Base-by-base conservation (phyloP, 92 coral and sea anemone species). In the Scolanthus callimorphus region DNA sequence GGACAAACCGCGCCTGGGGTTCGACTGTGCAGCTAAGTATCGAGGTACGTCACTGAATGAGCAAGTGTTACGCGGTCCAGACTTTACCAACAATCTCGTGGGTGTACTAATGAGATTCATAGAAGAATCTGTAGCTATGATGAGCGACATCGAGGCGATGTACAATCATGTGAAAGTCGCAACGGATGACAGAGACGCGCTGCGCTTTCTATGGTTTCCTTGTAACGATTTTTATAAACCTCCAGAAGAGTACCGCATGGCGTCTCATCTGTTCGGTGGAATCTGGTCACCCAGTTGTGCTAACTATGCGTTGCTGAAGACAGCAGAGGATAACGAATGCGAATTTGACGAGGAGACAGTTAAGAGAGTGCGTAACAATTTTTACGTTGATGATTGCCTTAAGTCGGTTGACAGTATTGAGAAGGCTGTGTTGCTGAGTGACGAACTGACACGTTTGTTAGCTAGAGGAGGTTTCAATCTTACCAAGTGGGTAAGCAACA, bases 101-200 rank as follows among this genome's bases (percentile, higher is more conserved):
- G 81, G 86, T 2, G 82, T 75, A 4, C 56, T 81, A 48, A 20
- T 60, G 28, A 69, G 79, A 37, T 82, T 82, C 50, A 68, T 83
- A 49, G 74, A 82, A 60, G 73, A 69, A 20, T 75, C 66, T 4
- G 54, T 63, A 1, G 77, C 79, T 8, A 20, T 69, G 49, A 75
- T 82, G 70, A 49, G 71, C 0, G 78, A 75, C 38, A 34, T 81
- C 24, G 83, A 75, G 65, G 63, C 79, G 28, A 81, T 75, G 83
- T 81, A 67, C 62, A 74, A 81, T 46, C 78, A 75, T 20, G 71
- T 81, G 24, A 63, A 62, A 29, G 79, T 60, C 39, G 37, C 27
- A 9, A 67, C 67, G 17, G 60, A 73, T 24, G 81, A 80, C 37
- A 45, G 62, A 15, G 81, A 80, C 38, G 80, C 75, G 1, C 44